A percentile compares a stretch with the other conserved stretches of the same genome.
phyloP scores from a whole-genome alignment of 92 coral and sea anemone species.

The Siderastrea siderea region DNA sequence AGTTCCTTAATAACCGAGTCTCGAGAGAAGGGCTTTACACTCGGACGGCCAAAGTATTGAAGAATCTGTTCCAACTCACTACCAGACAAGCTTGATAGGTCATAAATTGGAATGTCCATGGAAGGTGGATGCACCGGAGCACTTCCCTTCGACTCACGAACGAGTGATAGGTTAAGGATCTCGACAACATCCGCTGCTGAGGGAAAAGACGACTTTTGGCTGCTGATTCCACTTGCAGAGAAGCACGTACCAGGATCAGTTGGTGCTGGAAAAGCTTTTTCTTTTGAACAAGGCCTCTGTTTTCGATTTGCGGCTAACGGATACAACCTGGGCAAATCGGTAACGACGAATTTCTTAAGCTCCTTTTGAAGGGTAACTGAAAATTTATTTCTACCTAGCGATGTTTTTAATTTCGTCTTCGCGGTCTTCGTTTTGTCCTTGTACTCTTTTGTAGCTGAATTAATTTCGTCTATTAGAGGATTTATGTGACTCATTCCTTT shows the following conservation, averaged over 20 bases:
- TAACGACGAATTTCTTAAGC: background rate
- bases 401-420: background rate
- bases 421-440: background rate
- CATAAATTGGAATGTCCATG: background rate
- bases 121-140: background rate
- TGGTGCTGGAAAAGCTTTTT: background rate
- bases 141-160: background rate
- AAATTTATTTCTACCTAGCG: background rate
- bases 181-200: constrained; percentile 3
- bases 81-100: constrained; percentile 19
- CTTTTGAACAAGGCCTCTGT: background rate
- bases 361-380: background rate
- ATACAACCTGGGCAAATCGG: background rate
- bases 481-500: constrained; percentile 30
- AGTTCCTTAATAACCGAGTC: constrained; percentile 14
- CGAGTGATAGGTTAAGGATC: constrained; percentile 16
- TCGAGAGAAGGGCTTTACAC: background rate
- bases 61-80: constrained; percentile 5
- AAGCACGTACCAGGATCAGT: background rate
- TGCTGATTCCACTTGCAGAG: background rate
- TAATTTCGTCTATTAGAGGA: constrained; percentile 23
- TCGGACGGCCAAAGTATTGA: constrained; percentile 8
- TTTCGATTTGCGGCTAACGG: background rate
- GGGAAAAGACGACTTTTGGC: background rate
- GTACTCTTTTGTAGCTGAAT: constrained; percentile 12